phyloP scores from a whole-genome alignment of 2,797 vertebrate genomes.

The Sorex maritimensis region DNA sequence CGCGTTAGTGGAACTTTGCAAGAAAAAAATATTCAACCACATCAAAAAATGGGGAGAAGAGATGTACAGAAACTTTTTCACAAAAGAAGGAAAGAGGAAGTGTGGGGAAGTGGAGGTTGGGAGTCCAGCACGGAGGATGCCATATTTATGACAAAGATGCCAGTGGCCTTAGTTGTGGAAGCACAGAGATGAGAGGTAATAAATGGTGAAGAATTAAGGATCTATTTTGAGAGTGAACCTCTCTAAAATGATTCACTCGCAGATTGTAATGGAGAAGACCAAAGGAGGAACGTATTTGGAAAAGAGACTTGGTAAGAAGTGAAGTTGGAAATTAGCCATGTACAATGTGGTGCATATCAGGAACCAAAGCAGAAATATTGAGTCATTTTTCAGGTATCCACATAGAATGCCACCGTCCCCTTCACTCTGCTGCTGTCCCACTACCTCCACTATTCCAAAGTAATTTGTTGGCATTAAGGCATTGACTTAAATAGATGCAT shows the following conservation, averaged over 20 bases:
- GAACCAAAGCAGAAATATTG: neutral
- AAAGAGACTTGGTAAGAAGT: neutral
- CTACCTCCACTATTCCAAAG: neutral
- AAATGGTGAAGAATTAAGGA: neutral
- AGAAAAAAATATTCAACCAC: no score
- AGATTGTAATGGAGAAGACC: neutral
- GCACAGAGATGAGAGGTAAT: neutral
- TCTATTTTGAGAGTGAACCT: neutral
- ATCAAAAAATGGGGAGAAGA: no score
- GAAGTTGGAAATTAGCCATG: neutral
- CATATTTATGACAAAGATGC: neutral
- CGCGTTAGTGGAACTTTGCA: no score
- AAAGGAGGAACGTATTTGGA: neutral
- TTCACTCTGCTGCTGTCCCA: neutral
- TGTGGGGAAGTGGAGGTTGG: neutral
- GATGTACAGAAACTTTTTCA: no score
- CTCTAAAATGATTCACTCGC: neutral
- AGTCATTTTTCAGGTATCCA: neutral
- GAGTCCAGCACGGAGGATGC: neutral
- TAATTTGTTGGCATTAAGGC: conserved; percentile 3
- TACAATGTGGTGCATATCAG: neutral
- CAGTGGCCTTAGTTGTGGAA: neutral
- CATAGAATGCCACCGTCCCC: rapidly evolving
- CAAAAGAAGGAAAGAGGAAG: no score
- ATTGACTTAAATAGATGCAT: neutral